Conservation (phyloP, 92 coral and sea anemone genomes). For the Porites rus region DNA sequence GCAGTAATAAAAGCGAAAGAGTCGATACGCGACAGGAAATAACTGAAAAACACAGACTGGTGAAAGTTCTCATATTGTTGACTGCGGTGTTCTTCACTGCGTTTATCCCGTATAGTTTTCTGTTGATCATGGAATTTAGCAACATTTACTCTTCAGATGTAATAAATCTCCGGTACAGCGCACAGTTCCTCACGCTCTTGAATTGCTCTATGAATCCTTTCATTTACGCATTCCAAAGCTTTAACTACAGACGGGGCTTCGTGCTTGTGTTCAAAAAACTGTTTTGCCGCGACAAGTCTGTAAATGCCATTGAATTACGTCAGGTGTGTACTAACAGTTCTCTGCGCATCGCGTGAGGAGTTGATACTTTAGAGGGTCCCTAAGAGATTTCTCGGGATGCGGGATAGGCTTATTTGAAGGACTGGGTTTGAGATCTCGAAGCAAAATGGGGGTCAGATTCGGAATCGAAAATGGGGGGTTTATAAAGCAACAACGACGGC, state of each 20-base stretch:
- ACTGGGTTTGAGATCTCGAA: too few relatives aligned
- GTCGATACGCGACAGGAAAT: constrained; percentile 40
- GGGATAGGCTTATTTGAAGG: too few relatives aligned
- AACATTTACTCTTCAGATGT: not conserved
- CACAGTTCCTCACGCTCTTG: constrained; percentile 57
- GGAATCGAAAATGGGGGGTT: too few relatives aligned
- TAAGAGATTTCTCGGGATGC: too few relatives aligned
- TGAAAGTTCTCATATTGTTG: constrained; percentile 48
- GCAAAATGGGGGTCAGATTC: too few relatives aligned
- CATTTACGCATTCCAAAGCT: constrained; percentile 80
- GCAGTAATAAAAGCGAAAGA: constrained; percentile 39
- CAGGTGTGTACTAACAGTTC: constrained; percentile 2
- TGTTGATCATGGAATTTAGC: constrained; percentile 25
- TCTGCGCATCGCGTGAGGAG: not conserved
- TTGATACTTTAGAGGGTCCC: not conserved
- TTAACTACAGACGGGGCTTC: constrained; percentile 72
- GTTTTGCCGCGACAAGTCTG: constrained; percentile 29
- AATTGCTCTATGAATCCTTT: constrained; percentile 80
- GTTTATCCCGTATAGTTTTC: constrained; percentile 60
- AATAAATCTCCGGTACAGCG: not conserved
- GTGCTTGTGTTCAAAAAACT: constrained; percentile 18
- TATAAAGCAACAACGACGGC: too few relatives aligned
- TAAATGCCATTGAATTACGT: constrained; percentile 12
- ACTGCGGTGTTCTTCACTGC: constrained; percentile 60
- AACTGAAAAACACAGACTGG: constrained; percentile 52